Conservation (phyloP, 1,140 invertebrate genomes). For the Leptopilina boulardi region DNA sequence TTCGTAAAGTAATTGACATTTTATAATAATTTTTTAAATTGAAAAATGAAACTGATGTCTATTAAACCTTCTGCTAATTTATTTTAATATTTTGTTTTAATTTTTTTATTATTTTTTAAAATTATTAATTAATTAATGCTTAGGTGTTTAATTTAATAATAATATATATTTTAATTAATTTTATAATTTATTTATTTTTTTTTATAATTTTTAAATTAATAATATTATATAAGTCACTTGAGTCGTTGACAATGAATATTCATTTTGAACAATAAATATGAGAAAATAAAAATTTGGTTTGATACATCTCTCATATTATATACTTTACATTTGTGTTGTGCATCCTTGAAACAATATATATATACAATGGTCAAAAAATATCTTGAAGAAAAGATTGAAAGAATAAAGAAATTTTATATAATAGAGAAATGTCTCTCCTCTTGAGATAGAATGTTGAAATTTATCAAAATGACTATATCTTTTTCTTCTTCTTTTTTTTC, state of each 20-base stretch:
- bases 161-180: not conserved
- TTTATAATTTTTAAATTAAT: too few species aligned
- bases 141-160: too few species aligned
- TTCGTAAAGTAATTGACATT: too few species aligned
- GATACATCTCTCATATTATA: conserved; percentile 3
- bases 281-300: not conserved
- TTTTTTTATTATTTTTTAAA: too few species aligned
- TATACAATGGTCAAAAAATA: not conserved
- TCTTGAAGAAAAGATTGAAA: not conserved
- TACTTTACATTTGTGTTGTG: conserved; percentile 7
- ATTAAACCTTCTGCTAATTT: too few species aligned
- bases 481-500: conserved; percentile 25
- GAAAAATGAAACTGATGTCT: too few species aligned
- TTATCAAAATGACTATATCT: not conserved
- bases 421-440: not conserved
- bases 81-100: too few species aligned
- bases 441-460: not conserved
- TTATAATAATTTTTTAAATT: too few species aligned
- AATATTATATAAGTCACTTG: too few species aligned
- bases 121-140: too few species aligned
- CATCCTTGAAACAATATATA: not conserved
- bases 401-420: not conserved
- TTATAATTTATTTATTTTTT: too few species aligned
- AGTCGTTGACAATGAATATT: too few species aligned
- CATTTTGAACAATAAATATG: not conserved